phyloP scores from a whole-genome alignment of 2,113 vertebrate genomes.

The Mesocricetus auratus region DNA sequence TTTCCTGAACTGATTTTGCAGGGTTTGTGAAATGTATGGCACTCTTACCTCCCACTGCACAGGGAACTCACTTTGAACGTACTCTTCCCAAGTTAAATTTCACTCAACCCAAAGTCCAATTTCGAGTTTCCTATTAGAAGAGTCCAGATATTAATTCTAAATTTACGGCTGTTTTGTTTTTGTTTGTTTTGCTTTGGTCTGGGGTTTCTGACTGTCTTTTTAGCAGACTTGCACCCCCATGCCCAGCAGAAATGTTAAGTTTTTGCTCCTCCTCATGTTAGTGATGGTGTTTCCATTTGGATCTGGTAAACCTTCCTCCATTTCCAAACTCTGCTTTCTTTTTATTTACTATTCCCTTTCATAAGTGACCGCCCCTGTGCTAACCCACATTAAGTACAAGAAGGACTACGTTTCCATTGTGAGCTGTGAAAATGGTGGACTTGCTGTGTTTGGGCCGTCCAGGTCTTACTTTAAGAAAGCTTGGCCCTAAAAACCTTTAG shows the following conservation, averaged over 20 bases:
- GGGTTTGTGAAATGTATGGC: background rate
- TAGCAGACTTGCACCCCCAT: background rate
- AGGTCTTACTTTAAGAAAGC: background rate
- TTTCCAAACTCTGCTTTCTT: slow-evolving; percentile 28
- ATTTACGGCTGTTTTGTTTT: background rate
- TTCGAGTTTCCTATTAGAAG: background rate
- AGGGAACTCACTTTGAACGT: slow-evolving; percentile 23
- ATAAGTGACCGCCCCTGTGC: background rate
- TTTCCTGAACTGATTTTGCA: background rate
- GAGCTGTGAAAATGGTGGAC: background rate
- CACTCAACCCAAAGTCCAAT: background rate
- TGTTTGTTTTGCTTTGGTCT: background rate
- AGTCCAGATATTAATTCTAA: background rate
- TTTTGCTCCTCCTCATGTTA: background rate
- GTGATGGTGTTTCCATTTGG: background rate
- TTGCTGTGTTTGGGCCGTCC: background rate
- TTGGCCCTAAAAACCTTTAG: background rate
- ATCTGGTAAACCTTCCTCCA: background rate
- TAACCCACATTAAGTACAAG: background rate
- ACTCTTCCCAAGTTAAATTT: slow-evolving; percentile 25
- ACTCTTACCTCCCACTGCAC: background rate
- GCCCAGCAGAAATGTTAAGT: background rate
- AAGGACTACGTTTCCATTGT: background rate
- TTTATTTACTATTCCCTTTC: slow-evolving; percentile 19
- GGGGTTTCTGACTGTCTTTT: background rate